Evolutionary conservation across 2,797 vertebrate genomes (phyloP).

Genomic region (Salmo trutta): DNA sequence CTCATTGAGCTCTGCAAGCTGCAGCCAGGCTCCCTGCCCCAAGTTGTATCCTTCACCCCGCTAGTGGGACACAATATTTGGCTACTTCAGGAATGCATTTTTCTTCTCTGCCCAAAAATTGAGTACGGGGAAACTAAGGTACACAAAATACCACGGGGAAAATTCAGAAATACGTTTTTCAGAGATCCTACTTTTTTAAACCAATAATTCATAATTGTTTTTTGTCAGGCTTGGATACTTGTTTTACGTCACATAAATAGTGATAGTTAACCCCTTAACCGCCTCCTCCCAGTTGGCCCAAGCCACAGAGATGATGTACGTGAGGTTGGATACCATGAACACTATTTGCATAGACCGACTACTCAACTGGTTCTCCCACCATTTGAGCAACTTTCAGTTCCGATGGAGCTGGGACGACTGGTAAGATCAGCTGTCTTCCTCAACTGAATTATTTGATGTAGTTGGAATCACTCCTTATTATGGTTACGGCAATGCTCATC

Average conservation of each 20-base stretch:
- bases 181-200: neutral
- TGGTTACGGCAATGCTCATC: too few species aligned
- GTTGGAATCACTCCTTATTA: too few species aligned
- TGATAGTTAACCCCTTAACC: constrained; percentile 69
- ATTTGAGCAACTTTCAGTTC: constrained; percentile 98
- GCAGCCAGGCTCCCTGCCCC: constrained; percentile 95
- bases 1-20: constrained; percentile 98
- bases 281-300: constrained; percentile 85
- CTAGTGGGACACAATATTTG: neutral
- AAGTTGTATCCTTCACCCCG: constrained; percentile 92
- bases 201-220: neutral
- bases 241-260: neutral
- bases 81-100: neutral
- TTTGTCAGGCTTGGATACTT: neutral
- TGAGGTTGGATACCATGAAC: constrained; percentile 98
- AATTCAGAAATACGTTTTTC: neutral
- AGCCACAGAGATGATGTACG: constrained; percentile 98
- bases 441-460: neutral
- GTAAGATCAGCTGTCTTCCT: constrained; percentile 69
- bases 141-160: too few species aligned
- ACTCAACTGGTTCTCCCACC: constrained; percentile 98
- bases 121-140: neutral
- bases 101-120: neutral
- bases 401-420: constrained; percentile 99
- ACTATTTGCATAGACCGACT: constrained; percentile 89